phyloP scores from a whole-genome alignment of 2,888 invertebrate species.

The Meteorus colon region DNA sequence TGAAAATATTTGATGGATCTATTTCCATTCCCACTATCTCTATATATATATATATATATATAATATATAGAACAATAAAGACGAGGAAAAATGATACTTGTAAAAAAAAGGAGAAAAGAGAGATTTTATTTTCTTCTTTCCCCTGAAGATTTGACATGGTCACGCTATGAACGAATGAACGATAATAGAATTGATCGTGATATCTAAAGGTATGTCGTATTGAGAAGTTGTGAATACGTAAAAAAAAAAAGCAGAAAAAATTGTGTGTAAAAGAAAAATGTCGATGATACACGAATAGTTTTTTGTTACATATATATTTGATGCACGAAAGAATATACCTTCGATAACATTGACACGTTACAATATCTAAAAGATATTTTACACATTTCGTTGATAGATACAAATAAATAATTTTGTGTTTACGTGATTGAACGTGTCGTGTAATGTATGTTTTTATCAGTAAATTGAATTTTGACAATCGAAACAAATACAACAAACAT shows the following conservation, averaged over 20 bases:
- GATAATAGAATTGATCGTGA: constrained; percentile 6
- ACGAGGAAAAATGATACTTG: constrained; percentile 16
- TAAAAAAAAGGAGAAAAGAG: neutral
- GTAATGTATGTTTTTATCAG: constrained; percentile 31
- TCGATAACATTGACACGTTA: constrained; percentile 33
- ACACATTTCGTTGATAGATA: neutral
- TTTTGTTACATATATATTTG: constrained; percentile 1
- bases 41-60: neutral
- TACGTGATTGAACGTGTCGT: neutral
- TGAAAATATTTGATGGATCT: too few relatives aligned
- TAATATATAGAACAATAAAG: neutral
- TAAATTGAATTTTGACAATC: constrained; percentile 21
- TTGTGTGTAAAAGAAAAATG: constrained; percentile 17
- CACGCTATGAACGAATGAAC: constrained; percentile 33
- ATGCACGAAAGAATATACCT: constrained; percentile 16
- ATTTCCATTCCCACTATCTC: too few relatives aligned
- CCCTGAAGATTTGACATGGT: constrained; percentile 9
- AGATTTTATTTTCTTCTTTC: neutral
- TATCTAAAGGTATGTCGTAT: neutral
- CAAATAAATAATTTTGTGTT: neutral
- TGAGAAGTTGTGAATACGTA: neutral
- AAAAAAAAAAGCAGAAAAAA: neutral
- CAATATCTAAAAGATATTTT: constrained; percentile 15
- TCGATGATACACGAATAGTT: constrained; percentile 16
- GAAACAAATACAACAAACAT: constrained; percentile 17